phyloP scores from a whole-genome alignment of 2,888 invertebrate genomes.

The Lacanobia oleracea region DNA sequence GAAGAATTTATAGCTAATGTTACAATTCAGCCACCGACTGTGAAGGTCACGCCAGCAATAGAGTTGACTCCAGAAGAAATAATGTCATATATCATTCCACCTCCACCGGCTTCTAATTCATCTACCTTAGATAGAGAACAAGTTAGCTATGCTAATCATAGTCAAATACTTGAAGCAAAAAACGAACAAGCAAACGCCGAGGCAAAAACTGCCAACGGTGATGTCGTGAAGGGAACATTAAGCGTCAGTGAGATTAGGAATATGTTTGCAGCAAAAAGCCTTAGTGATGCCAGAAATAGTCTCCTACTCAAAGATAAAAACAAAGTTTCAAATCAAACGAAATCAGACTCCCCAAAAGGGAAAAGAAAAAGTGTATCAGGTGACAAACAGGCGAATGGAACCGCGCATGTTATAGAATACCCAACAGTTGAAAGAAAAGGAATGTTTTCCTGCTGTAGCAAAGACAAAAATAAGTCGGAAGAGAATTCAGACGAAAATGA shows the following conservation, averaged over 20 bases:
- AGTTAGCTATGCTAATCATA: constrained; percentile 83
- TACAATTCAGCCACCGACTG: constrained; percentile 95
- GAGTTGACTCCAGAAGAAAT: constrained; percentile 96
- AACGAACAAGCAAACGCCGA: constrained; percentile 73
- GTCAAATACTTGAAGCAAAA: constrained; percentile 80
- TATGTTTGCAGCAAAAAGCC: constrained; percentile 87
- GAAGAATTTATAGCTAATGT: constrained; percentile 96
- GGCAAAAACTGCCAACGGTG: constrained; percentile 83
- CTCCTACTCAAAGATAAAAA: constrained; percentile 86
- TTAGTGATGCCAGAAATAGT: constrained; percentile 89
- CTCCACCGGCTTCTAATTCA: constrained; percentile 91
- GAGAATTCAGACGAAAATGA: constrained; percentile 86
- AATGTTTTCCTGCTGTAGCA: constrained; percentile 93
- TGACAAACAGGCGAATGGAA: constrained; percentile 86
- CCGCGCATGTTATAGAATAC: constrained; percentile 92
- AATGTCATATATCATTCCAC: constrained; percentile 96
- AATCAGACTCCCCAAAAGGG: constrained; percentile 86
- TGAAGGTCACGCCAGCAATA: constrained; percentile 93
- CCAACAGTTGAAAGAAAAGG: constrained; percentile 93
- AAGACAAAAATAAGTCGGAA: constrained; percentile 89
- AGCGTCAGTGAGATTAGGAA: constrained; percentile 90
- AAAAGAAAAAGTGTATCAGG: constrained; percentile 84
- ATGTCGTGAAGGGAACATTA: constrained; percentile 90
- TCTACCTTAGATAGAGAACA: constrained; percentile 86
- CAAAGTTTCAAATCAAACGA: constrained; percentile 77